phyloP scores from a whole-genome alignment of 2,888 invertebrate genomes.

The Ditylenchus weischeri region DNA sequence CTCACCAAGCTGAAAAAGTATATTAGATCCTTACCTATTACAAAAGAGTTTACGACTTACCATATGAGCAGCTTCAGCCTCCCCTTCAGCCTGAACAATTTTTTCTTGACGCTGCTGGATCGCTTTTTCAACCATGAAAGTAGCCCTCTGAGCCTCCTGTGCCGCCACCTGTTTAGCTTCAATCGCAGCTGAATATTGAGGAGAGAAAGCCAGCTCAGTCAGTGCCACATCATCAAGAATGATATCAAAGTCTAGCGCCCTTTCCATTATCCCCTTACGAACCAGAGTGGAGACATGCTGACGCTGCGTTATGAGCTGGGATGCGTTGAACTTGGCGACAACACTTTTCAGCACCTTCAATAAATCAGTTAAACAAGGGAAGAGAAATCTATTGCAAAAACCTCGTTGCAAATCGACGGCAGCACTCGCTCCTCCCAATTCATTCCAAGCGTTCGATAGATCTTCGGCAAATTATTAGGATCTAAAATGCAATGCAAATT shows the following conservation, averaged over 20 bases:
- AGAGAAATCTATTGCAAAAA: constrained; percentile 15
- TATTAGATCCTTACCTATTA: not conserved
- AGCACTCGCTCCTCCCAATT: constrained; percentile 96
- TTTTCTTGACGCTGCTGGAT: constrained; percentile 97
- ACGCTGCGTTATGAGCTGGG: constrained; percentile 95
- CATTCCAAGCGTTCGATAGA: constrained; percentile 84
- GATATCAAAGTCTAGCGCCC: constrained; percentile 95
- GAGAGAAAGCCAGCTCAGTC: constrained; percentile 95
- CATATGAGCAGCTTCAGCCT: constrained; percentile 97
- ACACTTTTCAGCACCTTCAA: constrained; percentile 81
- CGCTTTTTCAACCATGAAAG: constrained; percentile 94
- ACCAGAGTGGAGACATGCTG: constrained; percentile 70
- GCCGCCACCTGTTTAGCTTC: constrained; percentile 90
- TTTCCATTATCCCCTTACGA: constrained; percentile 69
- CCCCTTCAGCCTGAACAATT: constrained; percentile 98
- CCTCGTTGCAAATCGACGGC: constrained; percentile 96
- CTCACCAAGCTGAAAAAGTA: constrained; percentile 51
- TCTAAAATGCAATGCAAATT: constrained; percentile 62
- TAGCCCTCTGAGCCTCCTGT: constrained; percentile 97
- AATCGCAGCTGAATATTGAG: constrained; percentile 97
- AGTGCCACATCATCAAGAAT: constrained; percentile 98
- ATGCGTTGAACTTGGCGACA: constrained; percentile 98
- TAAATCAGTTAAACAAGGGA: not conserved
- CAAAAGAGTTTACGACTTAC: constrained; percentile 63
- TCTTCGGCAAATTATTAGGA: constrained; percentile 73